Evolutionary conservation across 2,113 vertebrate species (phyloP), one percentile per base, ranked within the genome.

Genomic region (Phrynosoma blainvillii): DNA sequence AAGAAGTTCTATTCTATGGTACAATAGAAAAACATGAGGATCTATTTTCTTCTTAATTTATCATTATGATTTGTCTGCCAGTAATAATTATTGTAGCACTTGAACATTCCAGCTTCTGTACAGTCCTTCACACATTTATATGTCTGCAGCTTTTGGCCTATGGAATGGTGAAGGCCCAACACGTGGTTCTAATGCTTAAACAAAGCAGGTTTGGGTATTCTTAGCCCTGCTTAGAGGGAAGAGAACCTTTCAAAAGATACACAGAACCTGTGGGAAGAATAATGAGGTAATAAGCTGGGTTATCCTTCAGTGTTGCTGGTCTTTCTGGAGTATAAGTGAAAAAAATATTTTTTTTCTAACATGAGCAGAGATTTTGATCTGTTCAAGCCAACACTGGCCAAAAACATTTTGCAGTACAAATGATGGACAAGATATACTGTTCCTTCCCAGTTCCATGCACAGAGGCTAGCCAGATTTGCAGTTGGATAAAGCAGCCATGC

Each of bases 1-100:
- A 88, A n/a, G 83, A 1, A 9, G 13, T 81, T 71, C 23, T 36
- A 3, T n/a, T n/a, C n/a, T n/a, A n/a, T n/a, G n/a, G n/a, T n/a
- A n/a, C n/a, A n/a, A n/a, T n/a, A n/a, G n/a, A n/a, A n/a, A 13
- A 20, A 82, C 0, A 0, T 56, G 8, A 6, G 27, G 71, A 9
- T 84, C 79, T 88, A 65, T n/a, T 21, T 6, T 77, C 88, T 4
- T 1, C 21, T 85, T 79, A 18, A 75, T 79, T 78, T 23, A 36
- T 6, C 62, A 2, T 1, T 2, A 7, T 79, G 3, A 70, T 78
- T 70, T 56, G 81, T 25, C 54, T 77, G n/a, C 42, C 78, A 70
- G 70, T 86, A 54, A 36, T 84, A 87, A 81, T 81, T 42, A 10
- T 36, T 74, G 23, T n/a, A 23, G 68, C 27, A 62, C 32, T 54